Base-by-base conservation (phyloP, 2,797 vertebrate species). In the Tachyglossus aculeatus region DNA sequence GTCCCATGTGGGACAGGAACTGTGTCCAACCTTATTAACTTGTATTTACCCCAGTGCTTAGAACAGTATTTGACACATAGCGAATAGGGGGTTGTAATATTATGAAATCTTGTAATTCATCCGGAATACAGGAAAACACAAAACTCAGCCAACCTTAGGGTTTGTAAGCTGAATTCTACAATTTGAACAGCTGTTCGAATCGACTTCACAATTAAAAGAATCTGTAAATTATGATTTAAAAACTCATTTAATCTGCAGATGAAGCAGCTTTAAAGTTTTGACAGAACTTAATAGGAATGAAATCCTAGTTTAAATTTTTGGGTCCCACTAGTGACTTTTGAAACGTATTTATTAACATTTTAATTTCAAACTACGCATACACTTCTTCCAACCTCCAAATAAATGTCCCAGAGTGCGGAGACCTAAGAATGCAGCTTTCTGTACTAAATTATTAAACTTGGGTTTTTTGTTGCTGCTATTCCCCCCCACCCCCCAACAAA, bases 221-320 rank as follows among this genome's bases (percentile, higher is more conserved):
- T 16, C 34, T 34, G 64, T 13, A 2, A 63, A 47, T 64, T 61
- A 61, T 4, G 52, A 69, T 16, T 76, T 16, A 36, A 71, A 58
- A 66, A n/a, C 7, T 39, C 39, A 48, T 55, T 14, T 80, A 74
- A 70, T 40, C 48, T 54, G 22, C 64, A 85, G 39, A 38, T 61
- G 21, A 83, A 56, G 68, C 39, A 63, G 21, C 37, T 48, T 43
- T 80, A 39, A 84, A 50, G 22, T 5, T 64, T 14, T 53, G 62
- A 50, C 5, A 69, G 7, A 8, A 31, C 65, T 51, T 67, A 73
- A 84, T 32, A 14, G 31, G 47, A 59, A 56, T 76, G 27, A 74
- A 4, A 80, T 54, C 32, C 29, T 1, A 14, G 3, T 21, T 40
- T 59, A 24, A 74, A 61, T 56, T 60, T 40, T 53, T 5, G 52